Conservation (phyloP, 2,113 vertebrate species). For the Zapornia atra region DNA sequence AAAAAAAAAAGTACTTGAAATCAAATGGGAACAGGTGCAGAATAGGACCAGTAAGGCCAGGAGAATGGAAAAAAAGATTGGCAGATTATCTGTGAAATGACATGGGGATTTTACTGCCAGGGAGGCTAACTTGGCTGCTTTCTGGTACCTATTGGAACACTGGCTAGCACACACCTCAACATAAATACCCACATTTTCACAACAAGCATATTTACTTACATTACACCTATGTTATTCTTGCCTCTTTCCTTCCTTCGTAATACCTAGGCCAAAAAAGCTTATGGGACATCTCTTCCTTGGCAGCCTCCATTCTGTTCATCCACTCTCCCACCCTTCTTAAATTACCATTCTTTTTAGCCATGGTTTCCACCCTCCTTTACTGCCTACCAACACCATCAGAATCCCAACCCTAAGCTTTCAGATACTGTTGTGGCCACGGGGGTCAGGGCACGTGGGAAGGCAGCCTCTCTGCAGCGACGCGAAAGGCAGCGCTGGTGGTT, state of each 20-base stretch:
- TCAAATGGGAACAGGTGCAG: not conserved
- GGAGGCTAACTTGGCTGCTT: not conserved
- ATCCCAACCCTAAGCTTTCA: not conserved
- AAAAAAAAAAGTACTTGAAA: not conserved
- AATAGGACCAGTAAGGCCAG: not conserved
- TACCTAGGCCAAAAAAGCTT: not conserved
- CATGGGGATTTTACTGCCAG: not conserved
- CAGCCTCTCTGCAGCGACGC: not conserved
- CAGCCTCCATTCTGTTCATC: not conserved
- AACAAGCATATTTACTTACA: not conserved
- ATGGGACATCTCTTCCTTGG: not conserved
- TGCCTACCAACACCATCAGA: not conserved
- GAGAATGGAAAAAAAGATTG: not conserved
- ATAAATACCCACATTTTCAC: not conserved
- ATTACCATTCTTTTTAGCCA: not conserved
- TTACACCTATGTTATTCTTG: not conserved
- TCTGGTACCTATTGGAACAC: not conserved
- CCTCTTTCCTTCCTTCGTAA: not conserved
- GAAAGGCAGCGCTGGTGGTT: not conserved
- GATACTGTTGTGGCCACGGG: accelerated
- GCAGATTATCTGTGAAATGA: accelerated
- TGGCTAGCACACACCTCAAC: not conserved
- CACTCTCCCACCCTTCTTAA: not conserved
- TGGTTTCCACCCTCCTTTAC: not conserved
- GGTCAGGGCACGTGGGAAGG: not conserved